These are phyloP conservation scores for Amia ocellicauda DNA, from an alignment of 2,113 vertebrate species.

Conservation along the genomic window DNA sequence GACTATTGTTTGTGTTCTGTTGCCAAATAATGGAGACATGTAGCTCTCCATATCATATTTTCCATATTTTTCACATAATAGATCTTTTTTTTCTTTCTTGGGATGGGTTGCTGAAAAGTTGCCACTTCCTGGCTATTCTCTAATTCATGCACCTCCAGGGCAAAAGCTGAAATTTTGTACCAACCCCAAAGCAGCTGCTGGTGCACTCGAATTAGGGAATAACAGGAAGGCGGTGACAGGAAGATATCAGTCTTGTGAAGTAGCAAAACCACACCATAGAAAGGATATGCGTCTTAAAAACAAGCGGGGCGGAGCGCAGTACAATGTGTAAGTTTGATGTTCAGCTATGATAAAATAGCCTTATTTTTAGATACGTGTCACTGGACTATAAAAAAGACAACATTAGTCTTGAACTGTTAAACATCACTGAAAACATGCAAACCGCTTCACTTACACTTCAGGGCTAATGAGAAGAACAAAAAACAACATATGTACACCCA, in stretches of 20 bases:
- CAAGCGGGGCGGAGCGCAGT: neutral
- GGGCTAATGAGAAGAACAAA: no score
- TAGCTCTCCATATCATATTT: neutral
- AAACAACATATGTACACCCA: no score
- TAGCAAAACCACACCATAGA: slow-evolving; percentile 23
- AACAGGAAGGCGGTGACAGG: slow-evolving; percentile 16
- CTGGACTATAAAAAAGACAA: neutral
- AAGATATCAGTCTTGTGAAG: slow-evolving; percentile 42
- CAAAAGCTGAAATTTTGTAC: neutral
- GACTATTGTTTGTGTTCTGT: neutral
- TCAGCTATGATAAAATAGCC: slow-evolving; percentile 14
- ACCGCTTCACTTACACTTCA: no score
- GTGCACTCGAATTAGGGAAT: slow-evolving; percentile 22
- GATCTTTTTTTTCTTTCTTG: neutral
- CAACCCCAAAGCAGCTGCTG: slow-evolving; percentile 29
- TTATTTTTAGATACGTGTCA: slow-evolving; percentile 43
- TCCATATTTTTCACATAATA: neutral
- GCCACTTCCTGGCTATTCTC: neutral
- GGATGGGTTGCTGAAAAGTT: neutral
- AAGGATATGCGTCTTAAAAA: slow-evolving; percentile 25
- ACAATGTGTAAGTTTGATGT: slow-evolving; percentile 39
- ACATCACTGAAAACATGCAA: no score
- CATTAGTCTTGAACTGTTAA: no score
- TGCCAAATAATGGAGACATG: neutral
- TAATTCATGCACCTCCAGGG: neutral